Conservation (phyloP, 2,797 vertebrate genomes). For the Chelmon rostratus region DNA sequence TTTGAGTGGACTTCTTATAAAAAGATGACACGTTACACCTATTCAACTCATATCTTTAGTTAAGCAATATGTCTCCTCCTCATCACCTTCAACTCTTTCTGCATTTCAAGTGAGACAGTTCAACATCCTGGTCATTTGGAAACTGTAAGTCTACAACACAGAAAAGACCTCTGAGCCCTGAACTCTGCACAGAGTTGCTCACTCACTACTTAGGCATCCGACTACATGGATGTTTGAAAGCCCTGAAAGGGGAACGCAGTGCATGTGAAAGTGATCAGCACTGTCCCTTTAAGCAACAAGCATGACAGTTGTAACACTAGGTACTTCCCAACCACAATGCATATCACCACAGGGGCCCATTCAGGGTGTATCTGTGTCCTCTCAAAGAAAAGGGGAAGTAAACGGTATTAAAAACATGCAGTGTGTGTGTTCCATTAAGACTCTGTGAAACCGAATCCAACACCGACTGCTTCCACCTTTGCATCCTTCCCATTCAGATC, state of each 20-base stretch:
- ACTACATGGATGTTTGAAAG: background rate
- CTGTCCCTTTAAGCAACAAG: conserved; percentile 69
- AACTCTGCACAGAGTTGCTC: background rate
- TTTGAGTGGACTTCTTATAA: background rate
- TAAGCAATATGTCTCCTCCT: background rate
- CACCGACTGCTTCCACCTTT: conserved; percentile 57
- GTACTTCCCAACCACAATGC: conserved; percentile 78
- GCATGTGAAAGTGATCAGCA: conserved; percentile 4
- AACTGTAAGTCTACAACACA: background rate
- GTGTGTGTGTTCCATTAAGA: conserved; percentile 29
- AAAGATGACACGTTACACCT: background rate
- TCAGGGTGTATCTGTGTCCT: conserved; percentile 69
- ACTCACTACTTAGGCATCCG: background rate
- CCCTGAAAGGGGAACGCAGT: background rate
- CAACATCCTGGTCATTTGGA: background rate
- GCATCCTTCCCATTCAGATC: conserved; percentile 55
- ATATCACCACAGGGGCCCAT: conserved; percentile 68
- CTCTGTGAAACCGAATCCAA: conserved; percentile 62
- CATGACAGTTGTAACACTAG: conserved; percentile 78
- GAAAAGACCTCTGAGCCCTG: background rate
- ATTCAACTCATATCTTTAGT: background rate
- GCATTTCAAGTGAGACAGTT: background rate
- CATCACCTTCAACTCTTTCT: background rate
- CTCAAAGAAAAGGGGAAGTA: conserved; percentile 75
- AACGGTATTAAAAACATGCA: conserved; percentile 54